Evolutionary conservation across 2,113 vertebrate genomes (phyloP).

Genomic region (Felis catus): DNA sequence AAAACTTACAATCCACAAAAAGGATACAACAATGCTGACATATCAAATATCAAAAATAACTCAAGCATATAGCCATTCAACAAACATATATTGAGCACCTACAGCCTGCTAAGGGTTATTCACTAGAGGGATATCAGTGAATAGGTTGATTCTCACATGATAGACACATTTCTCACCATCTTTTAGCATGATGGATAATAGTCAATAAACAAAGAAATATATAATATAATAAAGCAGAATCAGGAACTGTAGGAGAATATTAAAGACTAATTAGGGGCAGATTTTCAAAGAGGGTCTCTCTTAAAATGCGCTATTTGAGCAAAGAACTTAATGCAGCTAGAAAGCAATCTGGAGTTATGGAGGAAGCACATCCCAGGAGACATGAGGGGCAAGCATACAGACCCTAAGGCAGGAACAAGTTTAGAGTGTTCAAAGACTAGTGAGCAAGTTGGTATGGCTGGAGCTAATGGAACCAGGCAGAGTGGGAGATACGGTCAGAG

Average conservation of each 20-base stretch:
- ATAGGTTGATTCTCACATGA: neutral
- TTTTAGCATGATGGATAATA: neutral
- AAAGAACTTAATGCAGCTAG: neutral
- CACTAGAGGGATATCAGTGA: neutral
- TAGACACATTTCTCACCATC: neutral
- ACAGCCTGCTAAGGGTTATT: neutral
- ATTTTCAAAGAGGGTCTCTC: neutral
- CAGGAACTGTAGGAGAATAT: neutral
- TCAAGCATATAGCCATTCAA: neutral
- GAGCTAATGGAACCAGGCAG: neutral
- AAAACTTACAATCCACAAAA: neutral
- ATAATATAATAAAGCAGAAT: neutral
- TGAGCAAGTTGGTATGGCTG: neutral
- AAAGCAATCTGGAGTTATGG: neutral
- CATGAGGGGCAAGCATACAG: rapidly evolving
- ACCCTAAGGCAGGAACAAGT: neutral
- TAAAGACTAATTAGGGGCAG: neutral
- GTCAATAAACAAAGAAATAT: neutral
- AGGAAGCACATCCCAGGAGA: neutral
- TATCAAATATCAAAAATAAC: neutral
- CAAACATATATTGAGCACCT: neutral
- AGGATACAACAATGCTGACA: neutral
- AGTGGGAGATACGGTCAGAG: neutral
- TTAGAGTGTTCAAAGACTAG: neutral
- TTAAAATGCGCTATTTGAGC: neutral